Percentiles rank a stretch among this genome's conserved stretches.
phyloP scores from a whole-genome alignment of 2,888 invertebrate species.

The Ophonus ardosiacus region DNA sequence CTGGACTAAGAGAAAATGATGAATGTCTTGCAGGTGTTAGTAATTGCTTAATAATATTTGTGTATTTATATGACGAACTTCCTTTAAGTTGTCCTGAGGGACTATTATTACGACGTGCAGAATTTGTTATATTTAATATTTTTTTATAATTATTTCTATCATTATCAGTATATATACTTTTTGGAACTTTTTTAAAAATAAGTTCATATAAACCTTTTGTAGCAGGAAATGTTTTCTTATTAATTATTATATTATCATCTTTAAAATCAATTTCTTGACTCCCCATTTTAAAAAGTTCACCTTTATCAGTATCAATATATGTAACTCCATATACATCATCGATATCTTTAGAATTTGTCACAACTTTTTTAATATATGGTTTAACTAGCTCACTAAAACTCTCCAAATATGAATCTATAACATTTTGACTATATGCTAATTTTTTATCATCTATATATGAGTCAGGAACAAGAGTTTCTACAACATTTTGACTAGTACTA shows the following conservation, averaged over 20 bases:
- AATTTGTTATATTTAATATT: constrained; percentile 55
- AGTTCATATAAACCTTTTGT: constrained; percentile 61
- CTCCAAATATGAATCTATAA: no score
- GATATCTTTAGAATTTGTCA: neutral
- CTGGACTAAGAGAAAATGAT: neutral
- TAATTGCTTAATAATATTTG: constrained; percentile 50
- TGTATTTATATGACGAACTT: constrained; percentile 22
- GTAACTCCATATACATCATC: neutral
- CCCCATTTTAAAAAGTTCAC: neutral
- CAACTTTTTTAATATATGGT: neutral
- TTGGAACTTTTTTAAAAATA: constrained; percentile 60
- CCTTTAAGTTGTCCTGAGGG: constrained; percentile 40
- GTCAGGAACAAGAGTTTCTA: no score
- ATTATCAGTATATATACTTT: constrained; percentile 22
- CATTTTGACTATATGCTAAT: no score
- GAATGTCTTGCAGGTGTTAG: neutral
- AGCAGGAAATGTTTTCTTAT: neutral
- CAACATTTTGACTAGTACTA: no score
- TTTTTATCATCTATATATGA: no score
- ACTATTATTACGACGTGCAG: constrained; percentile 46
- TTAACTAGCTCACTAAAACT: neutral
- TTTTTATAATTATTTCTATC: constrained; percentile 57
- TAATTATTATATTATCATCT: neutral
- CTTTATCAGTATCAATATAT: neutral
- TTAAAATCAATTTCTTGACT: neutral